Conservation (phyloP, 37 sponge, comb jelly and placozoan species). For the Cliona cf. orientalis region DNA sequence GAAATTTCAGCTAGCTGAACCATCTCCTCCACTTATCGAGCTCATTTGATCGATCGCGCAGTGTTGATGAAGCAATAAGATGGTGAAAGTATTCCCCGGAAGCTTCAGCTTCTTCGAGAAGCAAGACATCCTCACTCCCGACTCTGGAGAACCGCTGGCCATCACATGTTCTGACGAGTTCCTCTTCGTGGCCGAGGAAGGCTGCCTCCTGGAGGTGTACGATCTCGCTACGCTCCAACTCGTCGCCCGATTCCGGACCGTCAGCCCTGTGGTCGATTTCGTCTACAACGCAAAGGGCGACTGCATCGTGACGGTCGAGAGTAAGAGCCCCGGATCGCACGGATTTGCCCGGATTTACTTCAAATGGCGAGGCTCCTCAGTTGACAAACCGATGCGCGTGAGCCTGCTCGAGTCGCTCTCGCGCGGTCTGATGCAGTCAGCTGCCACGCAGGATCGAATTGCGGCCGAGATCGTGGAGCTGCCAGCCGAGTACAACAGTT, state of each 20-base stretch:
- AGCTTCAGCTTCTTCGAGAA: conserved; percentile 42
- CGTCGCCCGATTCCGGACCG: conserved; percentile 49
- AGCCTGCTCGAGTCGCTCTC: not conserved
- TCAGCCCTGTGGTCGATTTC: conserved; percentile 43
- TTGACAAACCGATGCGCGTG: conserved; percentile 52
- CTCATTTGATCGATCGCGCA: not conserved
- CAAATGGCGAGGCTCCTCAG: conserved; percentile 53
- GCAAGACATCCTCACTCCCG: conserved; percentile 41
- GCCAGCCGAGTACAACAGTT: conserved; percentile 16
- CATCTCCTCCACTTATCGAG: not conserved
- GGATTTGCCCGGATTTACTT: conserved; percentile 60
- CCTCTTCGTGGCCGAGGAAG: conserved; percentile 61
- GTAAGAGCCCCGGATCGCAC: conserved; percentile 14
- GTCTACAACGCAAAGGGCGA: conserved; percentile 55
- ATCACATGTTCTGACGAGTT: conserved; percentile 55
- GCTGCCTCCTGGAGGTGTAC: conserved; percentile 59
- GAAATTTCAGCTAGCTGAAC: not conserved
- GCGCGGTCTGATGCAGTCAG: not conserved
- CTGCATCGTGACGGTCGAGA: conserved; percentile 61
- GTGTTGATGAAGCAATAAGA: too few species aligned
- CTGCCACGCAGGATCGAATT: not conserved
- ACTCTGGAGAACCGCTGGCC: conserved; percentile 52
- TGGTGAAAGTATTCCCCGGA: conserved; percentile 64
- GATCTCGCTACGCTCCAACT: conserved; percentile 10
- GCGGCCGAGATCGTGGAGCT: conserved; percentile 64